Base-by-base conservation (phyloP, 2,113 vertebrate genomes). In the Cinclus mexicanus region DNA sequence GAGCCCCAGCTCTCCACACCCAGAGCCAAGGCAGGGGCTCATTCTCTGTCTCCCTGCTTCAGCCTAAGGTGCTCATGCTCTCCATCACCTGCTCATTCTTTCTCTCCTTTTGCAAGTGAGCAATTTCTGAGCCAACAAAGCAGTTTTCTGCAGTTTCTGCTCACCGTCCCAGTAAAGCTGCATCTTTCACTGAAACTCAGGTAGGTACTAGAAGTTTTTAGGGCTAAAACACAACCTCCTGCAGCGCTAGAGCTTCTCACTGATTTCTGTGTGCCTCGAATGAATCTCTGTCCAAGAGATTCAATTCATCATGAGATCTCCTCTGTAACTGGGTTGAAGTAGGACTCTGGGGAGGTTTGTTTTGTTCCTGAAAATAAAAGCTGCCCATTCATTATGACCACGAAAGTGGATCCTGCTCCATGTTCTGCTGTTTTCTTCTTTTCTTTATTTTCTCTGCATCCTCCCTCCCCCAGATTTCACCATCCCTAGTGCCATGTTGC, bases 401-500 rank as follows among this genome's bases (percentile, higher is more conserved):
- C 55, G 59, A 21, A 81, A 67, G 7, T 28, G 55, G 31, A 28
- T 90, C 82, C 42, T 90, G 47, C 35, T 83, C 47, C 19, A 1
- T 8, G 14, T 44, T 64, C n/a, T 69, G 13, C 61, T 37, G 12
- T 22, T 67, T 25, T 37, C 37, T 5, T n/a, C 26, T 52, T 28
- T 4, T 42, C 47, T 41, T 46, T 35, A 4, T 22, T 19, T 53
- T 8, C 25, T 52, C 57, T 64, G 24, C 49, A 12, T 41, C 44
- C 31, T 76, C 44, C 59, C 19, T 60, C 3, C 16, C 21, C 13
- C 28, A 1, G 0, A 21, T 60, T 31, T 29, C 61, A 10, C 44
- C 2, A 0, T 22, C 42, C 12, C 4, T 5, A 4, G 16, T 21
- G 22, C 75, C 18, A 3, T 24, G 29, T 11, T 12, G 2, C 72